Evolutionary conservation across 1,140 invertebrate species (phyloP).

Genomic region (Temnothorax curvispinosus): DNA sequence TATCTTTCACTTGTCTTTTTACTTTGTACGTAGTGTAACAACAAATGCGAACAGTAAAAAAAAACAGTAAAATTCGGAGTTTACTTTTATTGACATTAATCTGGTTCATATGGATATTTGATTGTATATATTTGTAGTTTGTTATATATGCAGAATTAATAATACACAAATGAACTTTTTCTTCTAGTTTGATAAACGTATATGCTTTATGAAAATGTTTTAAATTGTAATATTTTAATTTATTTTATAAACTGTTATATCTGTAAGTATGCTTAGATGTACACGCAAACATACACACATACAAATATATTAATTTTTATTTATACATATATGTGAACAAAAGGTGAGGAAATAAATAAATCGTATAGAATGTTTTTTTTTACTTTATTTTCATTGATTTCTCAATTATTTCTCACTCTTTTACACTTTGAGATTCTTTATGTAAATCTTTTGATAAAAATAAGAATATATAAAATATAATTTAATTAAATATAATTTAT

Average conservation of each 20-base stretch:
- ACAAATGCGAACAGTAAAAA: background rate
- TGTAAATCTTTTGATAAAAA: constrained; percentile 27
- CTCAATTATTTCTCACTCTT: background rate
- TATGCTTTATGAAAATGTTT: background rate
- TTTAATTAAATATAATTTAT: constrained; percentile 26
- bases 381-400: constrained; percentile 30
- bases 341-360: constrained; percentile 3
- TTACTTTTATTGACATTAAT: background rate
- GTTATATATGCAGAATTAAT: background rate
- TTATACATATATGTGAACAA: background rate
- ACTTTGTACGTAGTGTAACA: too few species aligned
- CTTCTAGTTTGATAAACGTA: background rate
- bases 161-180: background rate
- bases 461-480: constrained; percentile 50
- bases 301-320: too few species aligned
- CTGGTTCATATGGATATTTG: background rate
- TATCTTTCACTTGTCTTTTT: background rate
- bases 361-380: background rate
- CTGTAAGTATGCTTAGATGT: background rate
- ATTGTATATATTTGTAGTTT: background rate
- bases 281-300: background rate
- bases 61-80: background rate
- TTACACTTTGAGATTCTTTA: constrained; percentile 3
- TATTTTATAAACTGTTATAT: constrained; percentile 3
- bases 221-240: background rate